Base-by-base conservation (phyloP, 2,888 invertebrate species). In the Glyphotaelius pellucidus region DNA sequence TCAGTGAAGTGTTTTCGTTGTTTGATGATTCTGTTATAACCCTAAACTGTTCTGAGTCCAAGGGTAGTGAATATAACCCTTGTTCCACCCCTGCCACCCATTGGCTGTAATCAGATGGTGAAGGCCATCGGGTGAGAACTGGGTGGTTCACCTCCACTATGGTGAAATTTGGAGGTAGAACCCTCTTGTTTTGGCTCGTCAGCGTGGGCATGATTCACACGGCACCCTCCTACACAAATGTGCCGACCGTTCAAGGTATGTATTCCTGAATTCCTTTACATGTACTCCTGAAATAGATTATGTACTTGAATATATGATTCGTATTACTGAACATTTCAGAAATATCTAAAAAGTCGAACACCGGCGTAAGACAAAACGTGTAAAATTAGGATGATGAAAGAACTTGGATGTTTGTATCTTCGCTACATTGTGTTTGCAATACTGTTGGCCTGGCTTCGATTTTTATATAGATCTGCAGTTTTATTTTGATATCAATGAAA, bases 211-310 rank as follows among this genome's bases (percentile, higher is more conserved):
- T 90, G 85, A 32, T 90, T 35, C 47, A 85, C 35, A 85, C 90
- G 19, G 90, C 86, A 7, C 90, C 90, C 12, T 90, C 90, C 67
- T 90, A 85, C 79, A 90, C 90, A 30, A 90, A 85, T 79, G 90
- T 90, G 32, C 90, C 90, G 31, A 90, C 90, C 0, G 90, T 90
- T 4, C 90, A 90, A 90, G 90, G 90, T 90, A 90, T 80, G 52
- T 83, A n/a, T 84, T 83, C 2, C 31, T 83, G 25, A 67, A 67
- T 67, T n/a, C 25, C 2, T 67, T 67, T 9, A 67, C 7, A n/a
- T 67, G 67, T 67, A 67, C n/a, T 9, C 9, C 67, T 67, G 25
- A 25, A 67, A 67, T 47, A 47, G 1, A 42, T 11, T 42, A 42
- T 11, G n/a, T n/a, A n/a, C n/a, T n/a, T n/a, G n/a, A n/a, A n/a